Evolutionary conservation across 2,113 vertebrate species (phyloP).

Genomic region (Hippocampus mohnikei): DNA sequence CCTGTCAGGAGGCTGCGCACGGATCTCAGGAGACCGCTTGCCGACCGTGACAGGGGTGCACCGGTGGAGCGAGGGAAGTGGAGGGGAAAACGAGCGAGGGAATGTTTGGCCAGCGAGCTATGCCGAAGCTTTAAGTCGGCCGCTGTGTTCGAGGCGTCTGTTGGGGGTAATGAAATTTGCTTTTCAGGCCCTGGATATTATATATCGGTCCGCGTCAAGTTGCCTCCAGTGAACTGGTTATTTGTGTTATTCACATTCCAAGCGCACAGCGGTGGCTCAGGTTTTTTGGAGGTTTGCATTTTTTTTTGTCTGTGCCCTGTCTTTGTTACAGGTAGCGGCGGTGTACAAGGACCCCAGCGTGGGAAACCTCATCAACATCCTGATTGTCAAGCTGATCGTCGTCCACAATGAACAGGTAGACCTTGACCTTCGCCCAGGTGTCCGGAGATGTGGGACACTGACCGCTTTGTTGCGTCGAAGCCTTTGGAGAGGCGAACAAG

Average conservation of each 20-base stretch:
- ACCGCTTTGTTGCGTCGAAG: conserved; percentile 48
- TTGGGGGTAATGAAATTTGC: conserved; percentile 33
- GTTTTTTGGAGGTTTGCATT: conserved; percentile 60
- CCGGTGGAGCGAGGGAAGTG: conserved; percentile 23
- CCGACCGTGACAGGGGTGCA: conserved; percentile 40
- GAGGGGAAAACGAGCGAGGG: conserved; percentile 14
- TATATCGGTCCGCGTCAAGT: conserved; percentile 31
- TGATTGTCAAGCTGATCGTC: conserved; percentile 90
- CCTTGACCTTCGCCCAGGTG: conserved; percentile 50
- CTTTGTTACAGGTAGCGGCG: conserved; percentile 84
- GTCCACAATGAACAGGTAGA: conserved; percentile 92
- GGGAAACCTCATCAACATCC: conserved; percentile 95
- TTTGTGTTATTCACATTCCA: conserved; percentile 14
- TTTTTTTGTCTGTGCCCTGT: conserved; percentile 40
- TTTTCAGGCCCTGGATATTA: conserved; percentile 50
- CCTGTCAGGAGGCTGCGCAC: conserved; percentile 57
- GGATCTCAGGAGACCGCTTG: conserved; percentile 46
- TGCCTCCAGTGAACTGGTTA: conserved; percentile 29
- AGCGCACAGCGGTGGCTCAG: conserved; percentile 19
- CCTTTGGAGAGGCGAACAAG: no score
- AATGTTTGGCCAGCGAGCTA: conserved; percentile 38
- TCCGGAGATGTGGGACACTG: conserved; percentile 36
- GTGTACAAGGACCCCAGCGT: conserved; percentile 94
- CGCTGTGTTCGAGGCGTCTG: conserved; percentile 17
- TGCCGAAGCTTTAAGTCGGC: conserved; percentile 35